Conservation (phyloP, 2,888 invertebrate genomes). For the Hermaeophaga mercurialis region DNA sequence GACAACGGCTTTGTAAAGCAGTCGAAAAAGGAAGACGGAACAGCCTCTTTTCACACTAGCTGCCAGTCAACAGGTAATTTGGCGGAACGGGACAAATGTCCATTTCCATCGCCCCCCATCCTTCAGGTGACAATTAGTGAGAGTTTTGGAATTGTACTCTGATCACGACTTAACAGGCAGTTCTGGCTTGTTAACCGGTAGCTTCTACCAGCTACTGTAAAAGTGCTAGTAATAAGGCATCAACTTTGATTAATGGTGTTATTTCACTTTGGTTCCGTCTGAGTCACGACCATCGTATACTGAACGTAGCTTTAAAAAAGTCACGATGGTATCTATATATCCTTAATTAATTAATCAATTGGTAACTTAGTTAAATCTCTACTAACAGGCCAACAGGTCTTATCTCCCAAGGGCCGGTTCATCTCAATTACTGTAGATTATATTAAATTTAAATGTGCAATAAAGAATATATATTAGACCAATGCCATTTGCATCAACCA, state of each 20-base stretch:
- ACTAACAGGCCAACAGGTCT: too few relatives aligned
- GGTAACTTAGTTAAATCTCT: too few relatives aligned
- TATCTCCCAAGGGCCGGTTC: too few relatives aligned
- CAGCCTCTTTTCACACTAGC: slow-evolving; percentile 32
- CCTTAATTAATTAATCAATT: too few relatives aligned
- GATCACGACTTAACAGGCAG: slow-evolving; percentile 45
- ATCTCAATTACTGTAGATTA: too few relatives aligned
- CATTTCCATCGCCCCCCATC: slow-evolving; percentile 38
- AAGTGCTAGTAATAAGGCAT: slow-evolving; percentile 56
- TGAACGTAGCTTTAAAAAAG: too few relatives aligned
- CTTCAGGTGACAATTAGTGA: slow-evolving; percentile 44
- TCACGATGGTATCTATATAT: too few relatives aligned
- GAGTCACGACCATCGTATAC: not conserved
- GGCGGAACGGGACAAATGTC: slow-evolving; percentile 44
- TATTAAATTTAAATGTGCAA: too few relatives aligned
- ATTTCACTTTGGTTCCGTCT: slow-evolving; percentile 50
- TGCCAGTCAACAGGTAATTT: slow-evolving; percentile 46
- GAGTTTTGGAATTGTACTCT: slow-evolving; percentile 42
- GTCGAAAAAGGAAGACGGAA: slow-evolving; percentile 9
- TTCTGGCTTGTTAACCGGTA: slow-evolving; percentile 48
- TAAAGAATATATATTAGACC: too few relatives aligned
- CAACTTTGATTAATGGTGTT: slow-evolving; percentile 55
- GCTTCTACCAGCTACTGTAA: slow-evolving; percentile 44
- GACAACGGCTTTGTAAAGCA: slow-evolving; percentile 25
- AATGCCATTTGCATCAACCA: too few relatives aligned